Conservation (phyloP, 2,888 invertebrate species). For the Platypus cylindrus region DNA sequence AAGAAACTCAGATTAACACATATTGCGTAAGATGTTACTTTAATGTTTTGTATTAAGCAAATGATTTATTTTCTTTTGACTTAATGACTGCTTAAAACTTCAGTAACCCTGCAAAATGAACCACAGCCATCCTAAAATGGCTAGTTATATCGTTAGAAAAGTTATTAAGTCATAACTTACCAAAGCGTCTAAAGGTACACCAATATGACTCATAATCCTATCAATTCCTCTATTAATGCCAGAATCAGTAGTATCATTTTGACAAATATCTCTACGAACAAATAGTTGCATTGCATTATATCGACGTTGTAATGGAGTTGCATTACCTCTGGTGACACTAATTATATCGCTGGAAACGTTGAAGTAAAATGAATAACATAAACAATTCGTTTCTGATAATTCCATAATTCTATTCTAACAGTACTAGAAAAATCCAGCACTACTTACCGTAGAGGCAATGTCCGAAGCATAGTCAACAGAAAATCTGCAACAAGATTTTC, state of each 20-base stretch:
- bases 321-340: slow-evolving; percentile 30
- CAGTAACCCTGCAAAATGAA: too few relatives aligned
- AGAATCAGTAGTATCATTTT: slow-evolving; percentile 31
- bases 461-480: slow-evolving; percentile 31
- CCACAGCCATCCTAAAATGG: too few relatives aligned
- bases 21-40: too few relatives aligned
- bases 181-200: slow-evolving; percentile 33
- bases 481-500: slow-evolving; percentile 36
- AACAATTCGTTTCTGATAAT: slow-evolving; percentile 5
- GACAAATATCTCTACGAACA: slow-evolving; percentile 34
- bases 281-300: slow-evolving; percentile 37
- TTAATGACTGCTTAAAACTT: too few relatives aligned
- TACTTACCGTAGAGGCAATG: slow-evolving; percentile 32
- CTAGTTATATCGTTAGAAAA: too few relatives aligned
- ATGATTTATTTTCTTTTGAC: too few relatives aligned
- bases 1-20: too few relatives aligned
- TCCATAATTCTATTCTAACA: slow-evolving; percentile 2
- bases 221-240: slow-evolving; percentile 36
- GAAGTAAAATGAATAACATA: slow-evolving; percentile 13
- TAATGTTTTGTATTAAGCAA: too few relatives aligned
- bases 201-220: slow-evolving; percentile 34
- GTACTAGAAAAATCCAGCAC: background rate
- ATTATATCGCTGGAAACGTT: slow-evolving; percentile 32
- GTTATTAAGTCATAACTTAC: slow-evolving; percentile 35
- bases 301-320: slow-evolving; percentile 35